Evolutionary conservation across 2,888 invertebrate genomes (phyloP), one percentile per base, ranked within the genome.

Genomic region (Drosophila maculinotata): DNA sequence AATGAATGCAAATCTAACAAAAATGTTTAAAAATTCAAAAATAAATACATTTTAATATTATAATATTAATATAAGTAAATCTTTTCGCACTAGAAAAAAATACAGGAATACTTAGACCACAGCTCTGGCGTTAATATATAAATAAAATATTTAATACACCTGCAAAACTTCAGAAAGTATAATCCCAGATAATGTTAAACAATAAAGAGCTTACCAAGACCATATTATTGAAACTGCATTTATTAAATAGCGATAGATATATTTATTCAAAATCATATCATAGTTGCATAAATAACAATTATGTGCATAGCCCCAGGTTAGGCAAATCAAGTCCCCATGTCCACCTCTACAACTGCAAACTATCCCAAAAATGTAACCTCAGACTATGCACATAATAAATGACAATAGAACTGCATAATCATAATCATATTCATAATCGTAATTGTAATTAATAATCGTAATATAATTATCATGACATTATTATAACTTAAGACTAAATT

Each of bases 231-330:
- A 28, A 53, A 39, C 41, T 1, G 9, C 15, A 28, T 20, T 41
- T 38, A 17, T 33, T 54, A 62, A 62, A 78, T 83, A 85, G 86
- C 77, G 74, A 83, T 81, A 83, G 80, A 81, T 86, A 81, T 75
- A 83, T 81, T 86, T 81, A 86, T 81, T 85, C 53, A 85, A 79
- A 81, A 86, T 81, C 80, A 83, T 86, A 81, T 81, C 81, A 72
- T 72, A 67, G 53, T 69, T 80, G 72, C 77, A 85, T 79, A 79
- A 83, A 77, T 81, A 77, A 77, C 77, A 79, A 57, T 71, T 72
- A 75, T 77, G 69, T 69, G 71, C 65, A 53, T 41, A 78, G 64
- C 35, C 28, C 38, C 15, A 45, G 20, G 7, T 9, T 20, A 7
- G 7, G 39, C 12, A 26, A 25, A 56, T 31, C 48, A 17, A 20